A percentile compares a stretch with the other conserved stretches of the same genome.
phyloP scores from a whole-genome alignment of 2,888 invertebrate species.

The Sesamia inferens region DNA sequence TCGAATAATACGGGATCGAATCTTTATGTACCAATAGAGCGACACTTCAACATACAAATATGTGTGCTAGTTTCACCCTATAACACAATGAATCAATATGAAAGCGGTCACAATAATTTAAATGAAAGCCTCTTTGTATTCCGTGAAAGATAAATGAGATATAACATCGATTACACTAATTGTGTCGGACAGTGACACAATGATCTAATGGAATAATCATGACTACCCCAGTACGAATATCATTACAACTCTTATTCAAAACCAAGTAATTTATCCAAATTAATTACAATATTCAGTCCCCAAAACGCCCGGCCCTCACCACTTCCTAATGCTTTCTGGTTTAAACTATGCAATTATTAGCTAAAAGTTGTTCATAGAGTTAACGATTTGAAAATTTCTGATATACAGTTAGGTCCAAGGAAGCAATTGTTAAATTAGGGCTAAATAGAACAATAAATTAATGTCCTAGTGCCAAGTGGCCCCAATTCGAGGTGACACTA shows the following conservation, averaged over 20 bases:
- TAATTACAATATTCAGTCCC: too few relatives aligned
- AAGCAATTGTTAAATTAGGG: slow-evolving; percentile 46
- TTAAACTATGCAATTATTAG: neutral
- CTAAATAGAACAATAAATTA: slow-evolving; percentile 52
- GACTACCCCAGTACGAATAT: too few relatives aligned
- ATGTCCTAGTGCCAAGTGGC: slow-evolving; percentile 46
- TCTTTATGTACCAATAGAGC: neutral
- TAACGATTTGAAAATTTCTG: neutral
- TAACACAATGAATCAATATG: neutral
- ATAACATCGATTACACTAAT: neutral
- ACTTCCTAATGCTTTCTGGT: too few relatives aligned
- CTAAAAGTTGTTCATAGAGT: neutral
- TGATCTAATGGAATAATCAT: neutral
- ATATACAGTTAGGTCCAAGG: slow-evolving; percentile 13
- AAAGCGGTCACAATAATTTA: neutral
- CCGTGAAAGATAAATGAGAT: neutral
- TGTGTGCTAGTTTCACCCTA: neutral
- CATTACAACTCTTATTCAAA: neutral
- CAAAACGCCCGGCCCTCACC: too few relatives aligned
- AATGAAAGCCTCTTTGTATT: neutral
- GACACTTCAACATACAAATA: neutral
- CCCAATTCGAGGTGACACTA: slow-evolving; percentile 54
- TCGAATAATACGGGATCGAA: neutral
- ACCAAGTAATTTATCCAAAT: too few relatives aligned
- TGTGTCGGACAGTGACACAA: neutral